Base-by-base conservation (phyloP, 2,113 vertebrate genomes). In the Pimephales promelas region DNA sequence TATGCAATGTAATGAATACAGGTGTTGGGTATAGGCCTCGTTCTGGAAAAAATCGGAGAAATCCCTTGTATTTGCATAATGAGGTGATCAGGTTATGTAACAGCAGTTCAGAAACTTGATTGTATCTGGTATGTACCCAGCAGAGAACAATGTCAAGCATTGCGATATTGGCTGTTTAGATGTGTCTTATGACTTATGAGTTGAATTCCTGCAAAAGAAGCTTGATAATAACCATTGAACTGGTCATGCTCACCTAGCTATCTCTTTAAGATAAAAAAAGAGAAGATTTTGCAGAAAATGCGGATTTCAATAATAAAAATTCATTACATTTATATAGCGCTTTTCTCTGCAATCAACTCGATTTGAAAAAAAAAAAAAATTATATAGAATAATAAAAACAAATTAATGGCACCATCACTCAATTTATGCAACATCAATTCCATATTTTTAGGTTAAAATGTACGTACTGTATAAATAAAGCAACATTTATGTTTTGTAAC, bases 121-220 rank as follows among this genome's bases (percentile, higher is more conserved):
- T 89, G 45, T 22, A 89, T 88, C 91, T 91, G 90, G 90, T 92
- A 94, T 92, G 89, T 92, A 85, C 87, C 74, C 31, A 52, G 6
- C 20, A 20, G 5, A 74, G 61, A 75, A 76, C 49, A 24, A 52
- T 72, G 56, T 28, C 18, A 45, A 66, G 78, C 84, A 72, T 22
- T 47, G 36, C 70, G 72, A 24, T 77, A 40, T 40, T 66, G 26
- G 0, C 10, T 34, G 34, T 45, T 43, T 28, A 59, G n/a, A 9
- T 10, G 22, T 4, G 47, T 77, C 82, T 22, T 54, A 5, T 76
- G 75, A 52, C 47, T 78, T 24, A 7, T 20, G 43, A n/a, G 11
- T 8, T 14, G 57, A 66, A 36, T 70, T 4, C 66, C 4, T 68
- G 64, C 62, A 66, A 66, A 66, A 45, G 13, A 45, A 72, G 34